phyloP scores from a whole-genome alignment of 2,113 vertebrate genomes.

The Uria lomvia region DNA sequence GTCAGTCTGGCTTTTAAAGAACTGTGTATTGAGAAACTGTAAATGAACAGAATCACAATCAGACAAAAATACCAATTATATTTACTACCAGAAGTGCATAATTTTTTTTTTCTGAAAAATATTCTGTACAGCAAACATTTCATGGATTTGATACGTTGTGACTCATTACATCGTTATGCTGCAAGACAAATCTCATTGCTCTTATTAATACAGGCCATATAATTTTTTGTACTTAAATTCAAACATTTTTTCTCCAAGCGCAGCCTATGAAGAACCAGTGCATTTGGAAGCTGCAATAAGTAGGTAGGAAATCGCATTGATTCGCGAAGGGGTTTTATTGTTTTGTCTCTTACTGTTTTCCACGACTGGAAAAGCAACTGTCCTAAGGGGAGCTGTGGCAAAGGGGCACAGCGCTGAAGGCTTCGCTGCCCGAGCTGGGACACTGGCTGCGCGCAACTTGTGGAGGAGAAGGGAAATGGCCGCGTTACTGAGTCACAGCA shows the following conservation, averaged over 20 bases:
- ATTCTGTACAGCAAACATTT: not conserved
- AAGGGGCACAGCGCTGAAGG: fast-evolving
- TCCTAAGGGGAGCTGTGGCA: not conserved
- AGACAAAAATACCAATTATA: not conserved
- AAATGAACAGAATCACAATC: not conserved
- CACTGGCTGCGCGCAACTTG: fast-evolving
- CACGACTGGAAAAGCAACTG: not conserved
- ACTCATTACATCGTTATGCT: not conserved
- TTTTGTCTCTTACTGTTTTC: not conserved
- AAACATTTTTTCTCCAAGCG: not conserved
- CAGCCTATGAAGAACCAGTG: not conserved
- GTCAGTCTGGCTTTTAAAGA: not conserved
- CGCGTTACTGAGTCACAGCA: fast-evolving
- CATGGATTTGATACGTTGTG: not conserved
- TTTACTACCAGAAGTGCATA: not conserved
- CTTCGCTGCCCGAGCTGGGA: not conserved
- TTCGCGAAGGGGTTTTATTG: not conserved
- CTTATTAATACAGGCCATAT: not conserved
- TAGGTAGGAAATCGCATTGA: not conserved
- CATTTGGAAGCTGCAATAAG: not conserved
- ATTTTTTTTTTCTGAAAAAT: not conserved
- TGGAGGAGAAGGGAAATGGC: not conserved
- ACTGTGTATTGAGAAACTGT: not conserved
- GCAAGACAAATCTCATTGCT: not conserved
- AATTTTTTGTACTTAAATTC: not conserved